phyloP scores from a whole-genome alignment of 2,888 invertebrate genomes.

The Nematopogon swammerdamellus region DNA sequence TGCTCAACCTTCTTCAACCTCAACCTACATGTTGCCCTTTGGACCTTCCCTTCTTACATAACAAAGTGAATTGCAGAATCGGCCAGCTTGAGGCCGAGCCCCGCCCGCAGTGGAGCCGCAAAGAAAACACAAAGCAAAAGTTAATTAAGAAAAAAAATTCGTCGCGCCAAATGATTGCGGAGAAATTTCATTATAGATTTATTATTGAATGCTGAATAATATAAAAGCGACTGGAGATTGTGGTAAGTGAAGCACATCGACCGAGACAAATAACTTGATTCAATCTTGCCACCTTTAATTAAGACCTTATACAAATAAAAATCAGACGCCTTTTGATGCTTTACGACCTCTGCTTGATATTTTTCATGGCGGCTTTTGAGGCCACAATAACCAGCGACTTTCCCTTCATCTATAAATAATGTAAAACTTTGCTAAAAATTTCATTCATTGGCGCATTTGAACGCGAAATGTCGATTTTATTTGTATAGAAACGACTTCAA shows the following conservation, averaged over 20 bases:
- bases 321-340: constrained; percentile 2
- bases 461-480: too few relatives aligned
- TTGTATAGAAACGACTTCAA: too few relatives aligned
- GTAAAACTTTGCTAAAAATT: too few relatives aligned
- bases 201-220: neutral
- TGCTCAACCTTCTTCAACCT: too few relatives aligned
- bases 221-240: neutral
- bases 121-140: neutral
- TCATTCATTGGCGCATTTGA: too few relatives aligned
- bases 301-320: constrained; percentile 14
- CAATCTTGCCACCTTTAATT: constrained; percentile 12
- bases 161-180: neutral
- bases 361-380: neutral
- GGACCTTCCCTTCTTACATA: too few relatives aligned
- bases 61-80: too few relatives aligned
- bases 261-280: constrained; percentile 14
- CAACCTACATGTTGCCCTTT: too few relatives aligned
- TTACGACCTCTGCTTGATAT: neutral
- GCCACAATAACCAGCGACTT: neutral
- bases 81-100: too few relatives aligned
- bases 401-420: neutral
- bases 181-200: neutral
- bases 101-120: too few relatives aligned
- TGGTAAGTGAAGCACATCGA: constrained; percentile 12
- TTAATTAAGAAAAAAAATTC: neutral